phyloP scores from a whole-genome alignment of 2,888 invertebrate genomes.

The Macaria liturata region DNA sequence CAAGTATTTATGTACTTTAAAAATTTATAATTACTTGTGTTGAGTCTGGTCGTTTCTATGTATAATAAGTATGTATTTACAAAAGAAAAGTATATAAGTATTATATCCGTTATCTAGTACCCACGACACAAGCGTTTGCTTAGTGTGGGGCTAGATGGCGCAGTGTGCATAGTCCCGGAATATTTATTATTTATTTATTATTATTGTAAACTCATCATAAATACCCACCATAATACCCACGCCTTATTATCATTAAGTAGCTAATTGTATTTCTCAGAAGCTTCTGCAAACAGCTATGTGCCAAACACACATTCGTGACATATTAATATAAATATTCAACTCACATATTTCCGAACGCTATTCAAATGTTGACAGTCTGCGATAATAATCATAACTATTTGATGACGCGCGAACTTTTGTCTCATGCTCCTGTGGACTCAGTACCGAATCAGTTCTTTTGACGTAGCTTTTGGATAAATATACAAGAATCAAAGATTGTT shows the following conservation, averaged over 20 bases:
- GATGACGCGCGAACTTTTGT: conserved; percentile 10
- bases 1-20: no score
- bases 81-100: no score
- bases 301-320: conserved; percentile 27
- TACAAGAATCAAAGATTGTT: conserved; percentile 43
- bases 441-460: conserved; percentile 50
- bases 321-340: conserved; percentile 16
- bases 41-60: no score
- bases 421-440: conserved; percentile 34
- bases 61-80: no score
- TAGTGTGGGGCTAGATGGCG: no score
- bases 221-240: no score
- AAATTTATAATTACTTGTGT: no score
- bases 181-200: no score
- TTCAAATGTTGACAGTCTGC: conserved; percentile 24
- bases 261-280: conserved; percentile 23
- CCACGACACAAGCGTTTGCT: no score
- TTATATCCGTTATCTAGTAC: no score
- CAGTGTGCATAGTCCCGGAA: no score
- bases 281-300: conserved; percentile 14
- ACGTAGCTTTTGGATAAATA: conserved; percentile 51
- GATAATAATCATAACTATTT: conserved; percentile 24
- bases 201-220: no score
- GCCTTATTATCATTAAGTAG: conserved; percentile 16
- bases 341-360: conserved; percentile 17